Evolutionary conservation across 2,113 vertebrate genomes (phyloP).

Genomic region (Aplodontia rufa): DNA sequence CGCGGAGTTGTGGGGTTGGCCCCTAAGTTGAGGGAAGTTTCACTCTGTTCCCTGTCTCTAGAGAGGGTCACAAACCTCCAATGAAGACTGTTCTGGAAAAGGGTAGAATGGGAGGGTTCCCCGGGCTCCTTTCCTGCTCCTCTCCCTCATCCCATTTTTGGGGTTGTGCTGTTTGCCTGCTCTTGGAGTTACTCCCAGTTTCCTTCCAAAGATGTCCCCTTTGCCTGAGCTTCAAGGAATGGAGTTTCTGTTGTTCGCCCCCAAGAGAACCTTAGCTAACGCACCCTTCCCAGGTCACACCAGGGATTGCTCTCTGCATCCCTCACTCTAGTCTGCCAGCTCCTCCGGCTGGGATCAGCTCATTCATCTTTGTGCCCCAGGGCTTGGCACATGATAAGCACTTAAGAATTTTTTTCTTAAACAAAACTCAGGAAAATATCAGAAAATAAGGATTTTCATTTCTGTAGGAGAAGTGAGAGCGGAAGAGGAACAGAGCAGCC

Average conservation of each 20-base stretch:
- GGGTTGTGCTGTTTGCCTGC: not conserved
- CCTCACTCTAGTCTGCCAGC: not conserved
- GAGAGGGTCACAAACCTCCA: not conserved
- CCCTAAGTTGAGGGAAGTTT: not conserved
- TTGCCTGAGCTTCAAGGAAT: not conserved
- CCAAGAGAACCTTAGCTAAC: accelerated
- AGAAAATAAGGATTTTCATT: not conserved
- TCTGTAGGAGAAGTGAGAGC: not conserved
- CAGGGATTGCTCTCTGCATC: not conserved
- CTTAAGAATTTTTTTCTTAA: not conserved
- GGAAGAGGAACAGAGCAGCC: not conserved
- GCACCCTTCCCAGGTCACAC: no score
- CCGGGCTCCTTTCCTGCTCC: not conserved
- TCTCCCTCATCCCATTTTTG: not conserved
- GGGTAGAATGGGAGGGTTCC: not conserved
- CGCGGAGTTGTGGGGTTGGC: not conserved
- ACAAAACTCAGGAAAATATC: not conserved
- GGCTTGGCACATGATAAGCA: not conserved
- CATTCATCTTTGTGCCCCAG: not conserved
- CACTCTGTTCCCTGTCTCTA: not conserved
- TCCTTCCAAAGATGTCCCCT: not conserved
- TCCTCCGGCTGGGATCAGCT: not conserved
- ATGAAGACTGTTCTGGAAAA: not conserved
- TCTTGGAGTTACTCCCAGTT: not conserved
- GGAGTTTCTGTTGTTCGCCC: not conserved